Base-by-base conservation (phyloP, 1,140 invertebrate species). In the Aphis gossypii region DNA sequence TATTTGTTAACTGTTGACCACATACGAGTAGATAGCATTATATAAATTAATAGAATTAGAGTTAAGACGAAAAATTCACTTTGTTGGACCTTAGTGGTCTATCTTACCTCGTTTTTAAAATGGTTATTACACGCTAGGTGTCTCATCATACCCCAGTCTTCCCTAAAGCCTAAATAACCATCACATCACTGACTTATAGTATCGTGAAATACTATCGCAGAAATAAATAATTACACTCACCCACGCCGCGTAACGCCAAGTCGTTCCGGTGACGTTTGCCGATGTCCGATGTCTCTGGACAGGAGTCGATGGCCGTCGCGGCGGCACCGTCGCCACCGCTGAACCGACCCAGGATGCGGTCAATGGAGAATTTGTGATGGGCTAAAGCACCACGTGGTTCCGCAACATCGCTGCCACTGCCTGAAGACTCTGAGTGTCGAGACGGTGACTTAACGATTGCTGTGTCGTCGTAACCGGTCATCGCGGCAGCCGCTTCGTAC, bases 331-430 rank as follows among this genome's bases (percentile, higher is more conserved):
- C 35, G 4, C 82, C 38, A 7, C 76, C 48, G 1, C 35, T 38
- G 25, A 86, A 93, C 6, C 82, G 46, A 30, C 92, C 92, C 25
- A 93, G 20, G 9, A 93, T 93, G 14, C 92, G 82, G 18, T 93
- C 92, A 7, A 93, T 93, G 76, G 92, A 93, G 30, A 93, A 93
- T 14, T 93, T 93, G 82, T 93, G 92, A 90, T 90, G 48, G 38
- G 82, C 25, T 20, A 86, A 86, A 48, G 82, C 25, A 14, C 92
- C 41, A 1, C 82, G 92, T 44, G 84, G 82, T 48, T 93, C 92
- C 11, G 25, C 92, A 9, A n/a, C 21, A 8, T 48, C 38, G 8
- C n/a, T 48, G 14, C 76, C 76, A 25, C 46, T 84, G 82, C 14
- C 82, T 18, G 92, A 93, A 11, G 92, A 93, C 14, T 93, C 92